Conservation (phyloP, 2,797 vertebrate species). For the Mus minutoides region DNA sequence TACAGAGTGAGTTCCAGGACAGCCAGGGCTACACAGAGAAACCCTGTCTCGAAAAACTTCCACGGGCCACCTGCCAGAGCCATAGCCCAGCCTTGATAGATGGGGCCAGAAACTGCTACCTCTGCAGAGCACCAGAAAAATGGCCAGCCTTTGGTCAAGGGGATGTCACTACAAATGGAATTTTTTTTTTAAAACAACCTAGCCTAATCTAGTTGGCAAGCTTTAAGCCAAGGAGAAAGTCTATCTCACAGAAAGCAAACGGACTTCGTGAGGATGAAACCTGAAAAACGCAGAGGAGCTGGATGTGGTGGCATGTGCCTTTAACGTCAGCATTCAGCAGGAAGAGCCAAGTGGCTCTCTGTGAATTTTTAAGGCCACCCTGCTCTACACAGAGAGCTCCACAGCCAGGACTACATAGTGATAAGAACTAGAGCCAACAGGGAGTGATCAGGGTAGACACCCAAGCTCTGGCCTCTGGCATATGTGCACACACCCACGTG, state of each 20-base stretch:
- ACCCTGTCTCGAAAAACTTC: too few relatives aligned
- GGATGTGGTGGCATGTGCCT: not conserved
- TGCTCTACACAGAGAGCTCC: not conserved
- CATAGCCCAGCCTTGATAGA: not conserved
- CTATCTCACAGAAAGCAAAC: not conserved
- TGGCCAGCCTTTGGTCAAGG: not conserved
- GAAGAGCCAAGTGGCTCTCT: not conserved
- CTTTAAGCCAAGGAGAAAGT: not conserved
- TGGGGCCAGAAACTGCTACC: slow-evolving; percentile 20
- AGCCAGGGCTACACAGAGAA: too few relatives aligned
- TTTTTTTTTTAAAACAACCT: not conserved
- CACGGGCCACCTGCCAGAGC: slow-evolving; percentile 34
- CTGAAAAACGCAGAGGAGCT: not conserved
- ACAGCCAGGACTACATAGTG: not conserved
- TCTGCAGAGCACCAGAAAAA: slow-evolving; percentile 34
- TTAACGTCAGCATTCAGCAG: too few relatives aligned
- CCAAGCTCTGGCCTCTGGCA: not conserved
- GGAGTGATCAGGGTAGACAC: not conserved
- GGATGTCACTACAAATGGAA: not conserved
- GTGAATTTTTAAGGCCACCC: too few relatives aligned
- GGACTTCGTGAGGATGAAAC: too few relatives aligned
- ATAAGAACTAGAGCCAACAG: not conserved
- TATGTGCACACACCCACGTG: not conserved
- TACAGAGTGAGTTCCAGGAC: too few relatives aligned
- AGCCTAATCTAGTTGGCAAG: not conserved